These are phyloP conservation scores for Eulemur rufifrons DNA, from an alignment of 2,113 vertebrate genomes.

Conservation along the genomic window DNA sequence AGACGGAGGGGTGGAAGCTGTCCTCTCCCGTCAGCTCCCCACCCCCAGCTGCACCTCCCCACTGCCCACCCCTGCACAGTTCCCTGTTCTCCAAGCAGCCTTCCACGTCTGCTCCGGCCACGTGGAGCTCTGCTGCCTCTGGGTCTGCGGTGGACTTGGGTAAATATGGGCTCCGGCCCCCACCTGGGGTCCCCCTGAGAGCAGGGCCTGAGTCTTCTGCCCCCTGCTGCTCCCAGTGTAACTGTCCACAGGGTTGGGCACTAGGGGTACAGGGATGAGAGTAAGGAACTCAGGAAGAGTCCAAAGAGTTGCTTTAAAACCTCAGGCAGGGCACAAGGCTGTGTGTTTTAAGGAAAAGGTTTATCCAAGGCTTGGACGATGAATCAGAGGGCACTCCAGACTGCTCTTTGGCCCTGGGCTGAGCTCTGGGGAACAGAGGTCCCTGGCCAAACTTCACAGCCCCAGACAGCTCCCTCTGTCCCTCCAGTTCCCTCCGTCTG, in stretches of 20 bases:
- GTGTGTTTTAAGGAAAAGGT: not conserved
- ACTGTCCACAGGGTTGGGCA: not conserved
- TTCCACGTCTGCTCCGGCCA: accelerated
- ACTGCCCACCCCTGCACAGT: not conserved
- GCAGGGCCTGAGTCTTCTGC: not conserved
- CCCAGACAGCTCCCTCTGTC: not conserved
- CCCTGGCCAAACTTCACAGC: not conserved
- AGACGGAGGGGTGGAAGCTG: not conserved
- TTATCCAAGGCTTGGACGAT: not conserved
- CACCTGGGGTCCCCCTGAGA: not conserved
- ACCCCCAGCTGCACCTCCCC: not conserved
- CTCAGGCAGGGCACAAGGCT: not conserved
- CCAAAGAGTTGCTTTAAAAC: not conserved
- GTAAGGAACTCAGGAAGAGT: not conserved
- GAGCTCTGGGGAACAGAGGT: not conserved
- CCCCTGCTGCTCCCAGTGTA: not conserved
- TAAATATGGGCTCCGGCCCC: not conserved
- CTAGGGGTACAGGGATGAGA: not conserved
- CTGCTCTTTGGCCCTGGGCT: not conserved
- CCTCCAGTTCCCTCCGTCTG: not conserved
- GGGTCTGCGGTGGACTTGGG: accelerated
- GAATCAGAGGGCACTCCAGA: not conserved
- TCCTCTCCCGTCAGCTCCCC: not conserved
- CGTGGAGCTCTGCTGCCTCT: not conserved
- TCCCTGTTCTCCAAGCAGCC: not conserved